phyloP scores from a whole-genome alignment of 2,888 invertebrate genomes.

The Tetheella fluctuosa region DNA sequence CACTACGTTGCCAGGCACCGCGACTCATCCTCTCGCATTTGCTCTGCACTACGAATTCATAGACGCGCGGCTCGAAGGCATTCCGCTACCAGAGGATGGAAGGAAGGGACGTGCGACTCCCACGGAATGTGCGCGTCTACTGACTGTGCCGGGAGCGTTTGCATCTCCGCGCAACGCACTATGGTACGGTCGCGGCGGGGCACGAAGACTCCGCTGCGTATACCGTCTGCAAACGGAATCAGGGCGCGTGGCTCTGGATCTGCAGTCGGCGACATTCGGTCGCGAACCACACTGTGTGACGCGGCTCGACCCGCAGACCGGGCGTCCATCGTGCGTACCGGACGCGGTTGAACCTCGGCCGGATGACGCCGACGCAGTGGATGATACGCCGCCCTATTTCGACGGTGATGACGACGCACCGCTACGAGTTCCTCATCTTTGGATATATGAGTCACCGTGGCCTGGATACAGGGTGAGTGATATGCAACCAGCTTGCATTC shows the following conservation, averaged over 20 bases:
- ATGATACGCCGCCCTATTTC: conserved; percentile 27
- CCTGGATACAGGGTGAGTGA: conserved; percentile 83
- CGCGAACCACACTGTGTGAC: conserved; percentile 85
- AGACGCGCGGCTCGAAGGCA: conserved; percentile 90
- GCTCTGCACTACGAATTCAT: conserved; percentile 92
- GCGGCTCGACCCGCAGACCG: conserved; percentile 89
- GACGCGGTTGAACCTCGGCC: conserved; percentile 44
- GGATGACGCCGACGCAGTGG: conserved; percentile 39
- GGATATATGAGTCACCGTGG: conserved; percentile 89
- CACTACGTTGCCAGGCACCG: conserved; percentile 88
- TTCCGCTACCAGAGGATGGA: conserved; percentile 77
- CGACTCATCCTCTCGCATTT: conserved; percentile 90
- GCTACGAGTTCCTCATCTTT: conserved; percentile 79
- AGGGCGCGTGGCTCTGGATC: conserved; percentile 86
- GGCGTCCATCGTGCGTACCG: conserved; percentile 78
- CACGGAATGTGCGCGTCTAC: conserved; percentile 61
- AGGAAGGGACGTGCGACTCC: conserved; percentile 66
- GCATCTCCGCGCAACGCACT: conserved; percentile 91
- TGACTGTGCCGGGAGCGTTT: conserved; percentile 83
- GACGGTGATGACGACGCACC: conserved; percentile 67
- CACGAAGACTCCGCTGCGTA: conserved; percentile 89
- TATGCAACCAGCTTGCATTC: too few species aligned
- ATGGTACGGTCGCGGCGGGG: conserved; percentile 93
- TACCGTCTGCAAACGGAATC: conserved; percentile 89
- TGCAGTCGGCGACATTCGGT: conserved; percentile 90